Conservation (phyloP, 2,113 vertebrate genomes). For the Sphaerodactylus townsendi region DNA sequence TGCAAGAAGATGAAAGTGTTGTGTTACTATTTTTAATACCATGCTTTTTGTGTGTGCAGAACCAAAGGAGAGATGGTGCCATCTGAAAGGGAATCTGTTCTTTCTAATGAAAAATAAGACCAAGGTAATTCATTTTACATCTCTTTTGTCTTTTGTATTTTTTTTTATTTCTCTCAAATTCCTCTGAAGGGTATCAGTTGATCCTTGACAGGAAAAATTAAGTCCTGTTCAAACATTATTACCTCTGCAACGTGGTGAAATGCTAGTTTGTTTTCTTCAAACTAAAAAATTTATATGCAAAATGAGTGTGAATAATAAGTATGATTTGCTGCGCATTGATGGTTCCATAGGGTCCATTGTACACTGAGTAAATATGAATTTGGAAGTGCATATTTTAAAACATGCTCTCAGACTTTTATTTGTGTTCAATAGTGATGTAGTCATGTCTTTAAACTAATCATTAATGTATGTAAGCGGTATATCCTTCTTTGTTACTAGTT, state of each 20-base stretch:
- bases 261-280: not conserved
- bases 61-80: constrained; percentile 74
- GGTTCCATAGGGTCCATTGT: constrained; percentile 23
- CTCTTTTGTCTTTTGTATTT: constrained; percentile 17
- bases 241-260: constrained; percentile 6
- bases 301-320: constrained; percentile 7
- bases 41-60: constrained; percentile 68
- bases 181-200: constrained; percentile 30
- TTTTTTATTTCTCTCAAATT: not conserved
- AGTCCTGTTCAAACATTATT: constrained; percentile 17
- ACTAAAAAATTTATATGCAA: constrained; percentile 12
- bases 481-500: constrained; percentile 17
- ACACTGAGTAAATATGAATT: constrained; percentile 31
- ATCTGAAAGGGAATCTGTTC: constrained; percentile 69
- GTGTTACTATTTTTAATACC: constrained; percentile 67
- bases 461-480: not conserved
- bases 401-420: constrained; percentile 27
- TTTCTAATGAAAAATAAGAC: constrained; percentile 74
- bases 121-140: constrained; percentile 66
- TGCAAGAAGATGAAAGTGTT: constrained; percentile 60
- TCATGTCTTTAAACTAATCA: not conserved
- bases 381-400: constrained; percentile 30
- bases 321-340: constrained; percentile 16
- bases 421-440: constrained; percentile 30
- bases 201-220: not conserved